Evolutionary conservation across 2,797 vertebrate species (phyloP), one percentile per base, ranked within the genome.

Genomic region (Neopelma chrysocephalum): DNA sequence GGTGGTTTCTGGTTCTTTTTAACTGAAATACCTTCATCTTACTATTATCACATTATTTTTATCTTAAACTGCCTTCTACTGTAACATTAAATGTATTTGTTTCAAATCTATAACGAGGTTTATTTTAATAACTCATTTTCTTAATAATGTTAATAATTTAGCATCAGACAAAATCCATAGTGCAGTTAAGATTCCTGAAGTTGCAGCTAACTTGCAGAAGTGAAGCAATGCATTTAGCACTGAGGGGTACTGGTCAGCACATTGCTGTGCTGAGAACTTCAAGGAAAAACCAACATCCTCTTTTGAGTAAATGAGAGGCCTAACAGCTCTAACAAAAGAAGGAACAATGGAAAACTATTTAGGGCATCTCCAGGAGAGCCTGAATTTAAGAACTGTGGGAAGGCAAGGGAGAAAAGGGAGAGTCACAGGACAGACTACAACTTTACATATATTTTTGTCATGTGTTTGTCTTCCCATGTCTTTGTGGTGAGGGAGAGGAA

Each of bases 21-120:
- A 93, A 96, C 79, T 75, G 69, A 94, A 96, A 94, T 85, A 90
- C 69, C 60, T 97, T 95, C 91, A 91, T 92, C 34, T 69, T 84
- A 87, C 81, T 83, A 80, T 89, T 96, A 95, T 66, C 78, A 77
- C 1, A 0, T 85, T 81, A 86, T 75, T 72, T 86, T 91, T 81
- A 62, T 79, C 62, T 87, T 87, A 53, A 90, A 72, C 6, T 31
- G 91, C n/a, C 12, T 93, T 78, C 77, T 70, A 42, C 27, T 51
- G 3, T 60, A 56, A 70, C n/a, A 90, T 61, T 64, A 93, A 66
- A 85, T 21, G 11, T 53, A 64, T 93, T 83, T 82, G 26, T 84
- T 91, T 84, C 29, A 82, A 69, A 94, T 78, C 58, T 16, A 40
- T 47, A 82, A 38, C 23, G 82, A 77, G 21, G 6, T 12, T 58